Evolutionary conservation across 1,140 invertebrate species (phyloP), one percentile per base, ranked within the genome.

Genomic region (Paraescarpia echinospica): DNA sequence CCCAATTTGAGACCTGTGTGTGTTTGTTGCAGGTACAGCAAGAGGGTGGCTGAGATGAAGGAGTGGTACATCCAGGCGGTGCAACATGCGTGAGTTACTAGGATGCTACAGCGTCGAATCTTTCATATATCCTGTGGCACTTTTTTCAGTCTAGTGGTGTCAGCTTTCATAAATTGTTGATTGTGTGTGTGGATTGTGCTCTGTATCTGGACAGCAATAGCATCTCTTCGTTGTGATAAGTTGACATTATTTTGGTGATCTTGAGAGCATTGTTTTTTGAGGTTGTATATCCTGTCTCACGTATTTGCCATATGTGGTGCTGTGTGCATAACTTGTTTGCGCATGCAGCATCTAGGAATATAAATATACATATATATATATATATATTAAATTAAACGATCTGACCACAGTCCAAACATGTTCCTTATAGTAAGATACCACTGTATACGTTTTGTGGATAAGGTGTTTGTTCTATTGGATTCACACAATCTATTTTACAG

Each of bases 41-140:
- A 99, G 96, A 96, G 98, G 93, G 97, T 99, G 88, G 98, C 97
- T 0, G 99, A 99, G 96, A 98, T 99, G 0, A 99, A 99, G 96
- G 99, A 99, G 93, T 98, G 98, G 93, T 98, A 99, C 94, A 98
- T 97, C 95, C 97, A 98, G 95, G 98, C 98, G 31, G 97, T 99
- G 33, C 98, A 98, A 94, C 98, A 98, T 96, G 98, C 98, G 95
- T 97, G 95, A 96, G 96, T 96, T 59, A 93, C 4, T 12, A 41
- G 41, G 41, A 41, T 41, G 41, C 12, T 41, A 77, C 59, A 77
- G 59, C 59, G 22, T 27, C 27, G 22, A 77, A 77, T 27, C 22
- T 22, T 18, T 77, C 59, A 12, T 31, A 77, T 77, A 2, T 77
- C 27, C 59, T 14, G 59, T 77, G 59, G 22, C 27, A 77, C 2